A percentile compares a stretch with the other conserved stretches of the same genome.
phyloP scores from a whole-genome alignment of 2,113 vertebrate species.

The Paedocypris sp. region DNA sequence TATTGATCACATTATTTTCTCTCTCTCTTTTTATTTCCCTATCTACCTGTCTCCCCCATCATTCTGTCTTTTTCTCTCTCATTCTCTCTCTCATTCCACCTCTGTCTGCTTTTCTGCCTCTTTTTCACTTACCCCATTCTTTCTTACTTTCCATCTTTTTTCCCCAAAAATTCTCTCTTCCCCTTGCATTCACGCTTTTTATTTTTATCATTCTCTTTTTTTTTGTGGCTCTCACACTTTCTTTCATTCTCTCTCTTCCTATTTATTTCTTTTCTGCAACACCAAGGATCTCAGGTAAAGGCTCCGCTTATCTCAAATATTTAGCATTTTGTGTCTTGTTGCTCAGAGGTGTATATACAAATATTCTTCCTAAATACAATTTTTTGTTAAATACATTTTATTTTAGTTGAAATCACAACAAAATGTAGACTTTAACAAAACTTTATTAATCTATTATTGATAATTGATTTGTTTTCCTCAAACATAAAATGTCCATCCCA shows the following conservation, averaged over 20 bases:
- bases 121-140: slow-evolving; percentile 32
- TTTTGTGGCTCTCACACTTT: neutral
- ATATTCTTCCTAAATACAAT: neutral
- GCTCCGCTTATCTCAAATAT: neutral
- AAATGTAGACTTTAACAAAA: too few species aligned
- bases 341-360: too few species aligned
- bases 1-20: neutral
- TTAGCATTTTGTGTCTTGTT: neutral
- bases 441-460: too few species aligned
- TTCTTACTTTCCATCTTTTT: slow-evolving; percentile 1
- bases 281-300: slow-evolving; percentile 57
- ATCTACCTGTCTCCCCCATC: too few species aligned
- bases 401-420: neutral
- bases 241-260: slow-evolving; percentile 1
- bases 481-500: too few species aligned
- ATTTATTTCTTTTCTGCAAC: slow-evolving; percentile 36
- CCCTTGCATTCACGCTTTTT: too few species aligned
- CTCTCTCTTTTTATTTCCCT: neutral
- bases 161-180: too few species aligned
- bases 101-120: neutral
- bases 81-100: neutral
- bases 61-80: neutral
- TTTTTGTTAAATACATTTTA: neutral
- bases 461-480: too few species aligned
- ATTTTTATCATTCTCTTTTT: too few species aligned